A percentile compares a stretch with the other conserved stretches of the same genome.
These are phyloP conservation scores for Cettia cetti DNA, from an alignment of 2,113 vertebrate genomes.

Conservation along the genomic window DNA sequence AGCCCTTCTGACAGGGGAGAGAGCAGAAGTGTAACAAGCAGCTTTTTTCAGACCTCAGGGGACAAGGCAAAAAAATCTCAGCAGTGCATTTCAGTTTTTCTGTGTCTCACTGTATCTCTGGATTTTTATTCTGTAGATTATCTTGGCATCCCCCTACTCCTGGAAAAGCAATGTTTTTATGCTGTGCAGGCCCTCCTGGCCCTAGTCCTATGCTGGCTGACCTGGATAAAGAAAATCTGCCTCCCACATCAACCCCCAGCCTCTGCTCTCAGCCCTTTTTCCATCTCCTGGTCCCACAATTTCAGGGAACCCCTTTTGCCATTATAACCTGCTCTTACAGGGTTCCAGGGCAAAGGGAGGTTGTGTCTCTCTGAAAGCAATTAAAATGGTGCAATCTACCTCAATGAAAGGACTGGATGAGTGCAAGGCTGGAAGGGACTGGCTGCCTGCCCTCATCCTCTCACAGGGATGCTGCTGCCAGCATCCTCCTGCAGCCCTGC, in stretches of 20 bases:
- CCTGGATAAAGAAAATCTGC: neutral
- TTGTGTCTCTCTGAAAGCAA: neutral
- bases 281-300: neutral
- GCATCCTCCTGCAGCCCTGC: neutral
- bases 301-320: neutral
- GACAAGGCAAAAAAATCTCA: neutral
- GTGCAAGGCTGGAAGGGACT: neutral
- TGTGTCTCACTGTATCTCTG: neutral
- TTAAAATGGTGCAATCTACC: neutral
- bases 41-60: neutral
- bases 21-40: neutral
- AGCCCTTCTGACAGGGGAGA: neutral
- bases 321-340: neutral
- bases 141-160: neutral
- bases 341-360: neutral
- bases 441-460: neutral
- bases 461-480: neutral
- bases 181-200: neutral
- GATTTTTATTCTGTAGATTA: neutral
- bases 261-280: rapidly evolving
- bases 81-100: neutral
- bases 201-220: neutral
- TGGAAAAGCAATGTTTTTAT: neutral
- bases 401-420: neutral
- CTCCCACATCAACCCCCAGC: rapidly evolving